Conservation (phyloP, 1,140 invertebrate species). For the Cydia pomonella region DNA sequence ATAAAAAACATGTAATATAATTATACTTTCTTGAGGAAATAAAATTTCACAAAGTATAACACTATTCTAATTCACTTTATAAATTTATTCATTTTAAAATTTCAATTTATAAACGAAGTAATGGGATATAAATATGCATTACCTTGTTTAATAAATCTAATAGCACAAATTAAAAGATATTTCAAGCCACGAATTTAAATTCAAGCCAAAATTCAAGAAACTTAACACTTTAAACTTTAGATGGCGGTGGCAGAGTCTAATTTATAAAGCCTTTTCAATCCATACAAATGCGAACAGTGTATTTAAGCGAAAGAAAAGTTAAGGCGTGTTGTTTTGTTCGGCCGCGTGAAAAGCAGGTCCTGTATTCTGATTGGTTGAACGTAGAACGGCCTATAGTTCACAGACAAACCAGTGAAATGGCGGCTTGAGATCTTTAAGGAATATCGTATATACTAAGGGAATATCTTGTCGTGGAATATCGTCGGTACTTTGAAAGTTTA, state of each 20-base stretch:
- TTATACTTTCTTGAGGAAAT: too few relatives aligned
- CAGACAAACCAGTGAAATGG: background rate
- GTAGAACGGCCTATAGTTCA: background rate
- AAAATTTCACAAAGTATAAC: too few relatives aligned
- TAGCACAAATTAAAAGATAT: conserved; percentile 2
- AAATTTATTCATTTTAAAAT: background rate
- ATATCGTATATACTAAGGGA: background rate
- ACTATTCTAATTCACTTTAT: background rate
- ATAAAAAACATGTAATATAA: too few relatives aligned
- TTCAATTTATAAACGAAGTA: background rate
- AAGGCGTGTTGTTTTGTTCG: background rate
- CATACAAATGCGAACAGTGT: conserved; percentile 19
- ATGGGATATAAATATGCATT: conserved; percentile 1
- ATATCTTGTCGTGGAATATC: too few relatives aligned
- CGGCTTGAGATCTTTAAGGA: background rate
- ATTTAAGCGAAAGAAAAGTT: background rate
- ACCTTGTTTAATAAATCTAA: background rate
- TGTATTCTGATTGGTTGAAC: background rate
- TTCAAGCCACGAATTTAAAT: background rate
- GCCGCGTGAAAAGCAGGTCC: background rate
- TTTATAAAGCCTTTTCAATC: conserved; percentile 16
- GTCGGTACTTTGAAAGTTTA: too few relatives aligned
- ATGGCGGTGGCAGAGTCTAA: conserved; percentile 12
- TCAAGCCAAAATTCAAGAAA: background rate
- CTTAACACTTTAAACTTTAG: conserved; percentile 24